A percentile compares a stretch with the other conserved stretches of the same genome.
Evolutionary conservation across 2,888 invertebrate species (phyloP).

Genomic region (Alloplasta piceator): DNA sequence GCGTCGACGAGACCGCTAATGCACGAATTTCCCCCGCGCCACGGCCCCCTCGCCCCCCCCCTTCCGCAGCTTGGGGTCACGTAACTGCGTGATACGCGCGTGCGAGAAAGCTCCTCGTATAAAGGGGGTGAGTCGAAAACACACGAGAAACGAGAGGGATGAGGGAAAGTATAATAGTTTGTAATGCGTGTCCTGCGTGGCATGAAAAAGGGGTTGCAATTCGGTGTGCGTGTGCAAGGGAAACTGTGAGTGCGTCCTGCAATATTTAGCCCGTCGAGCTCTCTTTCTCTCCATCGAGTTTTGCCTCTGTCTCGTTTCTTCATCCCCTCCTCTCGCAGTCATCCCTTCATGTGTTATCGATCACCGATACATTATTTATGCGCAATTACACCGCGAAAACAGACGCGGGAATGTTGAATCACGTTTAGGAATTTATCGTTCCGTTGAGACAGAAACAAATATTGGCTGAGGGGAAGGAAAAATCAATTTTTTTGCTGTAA

Average conservation of each 20-base stretch:
- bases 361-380: slow-evolving; percentile 25
- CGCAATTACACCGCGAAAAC: no score
- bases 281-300: slow-evolving; percentile 25
- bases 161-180: slow-evolving; percentile 48
- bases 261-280: slow-evolving; percentile 77
- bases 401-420: no score
- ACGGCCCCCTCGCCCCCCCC: no score
- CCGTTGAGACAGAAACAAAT: no score
- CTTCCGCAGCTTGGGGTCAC: slow-evolving; percentile 67
- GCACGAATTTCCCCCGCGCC: slow-evolving; percentile 67
- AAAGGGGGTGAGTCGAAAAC: slow-evolving; percentile 11
- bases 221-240: slow-evolving; percentile 69
- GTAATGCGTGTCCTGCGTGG: slow-evolving; percentile 48
- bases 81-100: slow-evolving; percentile 57
- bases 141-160: slow-evolving; percentile 11
- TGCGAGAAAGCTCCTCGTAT: slow-evolving; percentile 44
- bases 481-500: no score
- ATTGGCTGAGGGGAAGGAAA: no score
- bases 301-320: not conserved
- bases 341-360: slow-evolving; percentile 27
- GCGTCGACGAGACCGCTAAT: slow-evolving; percentile 73
- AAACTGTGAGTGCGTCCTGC: slow-evolving; percentile 79
- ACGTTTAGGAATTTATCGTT: no score
- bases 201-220: slow-evolving; percentile 63
- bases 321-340: not conserved